phyloP scores from a whole-genome alignment of 1,140 invertebrate species.

The Macrotrachela quadricornifera region DNA sequence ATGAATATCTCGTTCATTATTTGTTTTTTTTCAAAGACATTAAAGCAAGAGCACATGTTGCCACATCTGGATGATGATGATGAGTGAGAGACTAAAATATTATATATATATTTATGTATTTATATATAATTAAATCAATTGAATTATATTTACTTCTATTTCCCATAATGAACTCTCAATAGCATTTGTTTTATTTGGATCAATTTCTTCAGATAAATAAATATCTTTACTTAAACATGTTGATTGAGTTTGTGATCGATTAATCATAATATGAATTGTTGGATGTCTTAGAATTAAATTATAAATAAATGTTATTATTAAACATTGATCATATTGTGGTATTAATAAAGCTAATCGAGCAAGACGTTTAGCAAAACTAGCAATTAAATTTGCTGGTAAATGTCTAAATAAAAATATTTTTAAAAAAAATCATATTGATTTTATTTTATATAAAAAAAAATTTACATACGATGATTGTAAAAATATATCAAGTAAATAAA shows the following conservation, averaged over 20 bases:
- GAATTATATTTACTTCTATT: too few relatives aligned
- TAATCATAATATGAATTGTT: constrained; percentile 50
- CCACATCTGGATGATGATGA: too few relatives aligned
- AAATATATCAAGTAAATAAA: constrained; percentile 67
- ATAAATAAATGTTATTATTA: constrained; percentile 57
- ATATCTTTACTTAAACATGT: too few relatives aligned
- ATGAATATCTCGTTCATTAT: too few relatives aligned
- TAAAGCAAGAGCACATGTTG: too few relatives aligned
- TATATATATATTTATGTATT: too few relatives aligned
- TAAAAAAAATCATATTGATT: not conserved
- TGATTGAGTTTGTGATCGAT: constrained; percentile 20
- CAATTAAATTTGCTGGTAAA: constrained; percentile 66
- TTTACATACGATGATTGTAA: constrained; percentile 61
- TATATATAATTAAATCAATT: too few relatives aligned
- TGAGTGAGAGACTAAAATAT: too few relatives aligned
- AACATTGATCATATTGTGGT: constrained; percentile 50
- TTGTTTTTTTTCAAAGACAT: too few relatives aligned
- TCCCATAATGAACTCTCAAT: too few relatives aligned
- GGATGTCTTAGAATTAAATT: constrained; percentile 69
- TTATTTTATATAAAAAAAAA: not conserved
- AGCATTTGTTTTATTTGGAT: too few relatives aligned
- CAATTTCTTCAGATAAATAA: too few relatives aligned
- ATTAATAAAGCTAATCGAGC: constrained; percentile 57
- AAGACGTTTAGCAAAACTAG: constrained; percentile 70
- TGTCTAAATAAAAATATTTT: constrained; percentile 40